Base-by-base conservation (phyloP, 2,888 invertebrate species). In the Beris morrisii region DNA sequence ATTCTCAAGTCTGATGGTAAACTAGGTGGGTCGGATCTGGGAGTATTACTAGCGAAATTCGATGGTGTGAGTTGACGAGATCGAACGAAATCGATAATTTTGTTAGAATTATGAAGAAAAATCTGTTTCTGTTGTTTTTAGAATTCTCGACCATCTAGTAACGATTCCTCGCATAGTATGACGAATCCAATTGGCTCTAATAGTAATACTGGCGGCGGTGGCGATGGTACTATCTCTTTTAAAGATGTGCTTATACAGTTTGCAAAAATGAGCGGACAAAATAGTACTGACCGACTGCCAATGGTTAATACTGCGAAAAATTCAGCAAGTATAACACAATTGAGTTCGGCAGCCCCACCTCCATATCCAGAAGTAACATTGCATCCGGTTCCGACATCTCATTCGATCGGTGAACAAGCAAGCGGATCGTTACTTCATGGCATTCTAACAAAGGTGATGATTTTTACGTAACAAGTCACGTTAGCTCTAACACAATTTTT, bases 191-290 rank as follows among this genome's bases (percentile, higher is more conserved):
- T 73, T 30, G 78, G 79, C 72, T 76, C 78, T 57, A 78, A 76
- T 67, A 76, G 74, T 74, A 70, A 70, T 43, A 64, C 65, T 28
- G 58, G 57, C 31, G 56, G 64, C 12, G 83, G 4, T 73, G 38
- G 38, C 5, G 38, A 38, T 38, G 38, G 38, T 9, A 83, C 38
- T 83, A 80, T 73, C 45, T 73, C 82, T 0, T 91, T 90, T 78
- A 90, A 90, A 74, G 91, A 91, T 73, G 89, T 90, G 32, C 82
- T 91, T 12, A 86, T 90, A 3, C 90, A 91, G 75, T 90, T 90
- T 75, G 90, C 90, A 69, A 87, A 82, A 77, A 83, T 81, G 85
- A 82, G 72, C 71, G 64, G 56, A 43, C 67, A 70, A 56, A 65
- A 58, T 52, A 58, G 31, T 43, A 32, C 15, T 5, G 54, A 56